Evolutionary conservation across 2,797 vertebrate species (phyloP).

Genomic region (Ceryle rudis): DNA sequence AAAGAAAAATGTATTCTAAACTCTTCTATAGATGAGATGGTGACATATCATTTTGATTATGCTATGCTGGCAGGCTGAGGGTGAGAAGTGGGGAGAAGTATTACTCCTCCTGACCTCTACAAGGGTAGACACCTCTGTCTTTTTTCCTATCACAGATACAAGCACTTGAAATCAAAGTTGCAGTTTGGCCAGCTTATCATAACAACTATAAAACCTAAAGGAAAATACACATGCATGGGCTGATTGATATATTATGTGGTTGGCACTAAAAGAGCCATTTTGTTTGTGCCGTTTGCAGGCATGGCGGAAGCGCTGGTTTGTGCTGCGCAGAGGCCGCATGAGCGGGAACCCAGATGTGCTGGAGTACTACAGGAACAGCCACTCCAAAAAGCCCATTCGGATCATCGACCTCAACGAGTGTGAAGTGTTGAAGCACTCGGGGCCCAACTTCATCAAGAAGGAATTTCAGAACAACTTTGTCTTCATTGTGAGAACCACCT

Average conservation of each 20-base stretch:
- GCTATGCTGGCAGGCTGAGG: not conserved
- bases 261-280: not conserved
- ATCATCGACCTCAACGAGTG: conserved; percentile 94
- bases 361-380: conserved; percentile 94
- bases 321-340: conserved; percentile 94
- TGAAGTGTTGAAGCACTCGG: conserved; percentile 87
- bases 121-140: not conserved
- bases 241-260: not conserved
- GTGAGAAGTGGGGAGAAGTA: not conserved
- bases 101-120: not conserved
- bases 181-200: not conserved
- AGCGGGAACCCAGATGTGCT: conserved; percentile 94
- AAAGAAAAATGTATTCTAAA: not conserved
- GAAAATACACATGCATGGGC: not conserved
- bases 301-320: conserved; percentile 98
- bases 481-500: conserved; percentile 92
- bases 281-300: conserved; percentile 78
- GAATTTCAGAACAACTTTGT: conserved; percentile 93
- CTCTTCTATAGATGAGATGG: not conserved
- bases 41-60: not conserved
- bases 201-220: not conserved
- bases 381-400: conserved; percentile 92
- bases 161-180: not conserved
- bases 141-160: not conserved
- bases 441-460: conserved; percentile 87